Evolutionary conservation across 1,140 invertebrate species (phyloP), one percentile per base, ranked within the genome.

Genomic region (Zelostemma sp.): DNA sequence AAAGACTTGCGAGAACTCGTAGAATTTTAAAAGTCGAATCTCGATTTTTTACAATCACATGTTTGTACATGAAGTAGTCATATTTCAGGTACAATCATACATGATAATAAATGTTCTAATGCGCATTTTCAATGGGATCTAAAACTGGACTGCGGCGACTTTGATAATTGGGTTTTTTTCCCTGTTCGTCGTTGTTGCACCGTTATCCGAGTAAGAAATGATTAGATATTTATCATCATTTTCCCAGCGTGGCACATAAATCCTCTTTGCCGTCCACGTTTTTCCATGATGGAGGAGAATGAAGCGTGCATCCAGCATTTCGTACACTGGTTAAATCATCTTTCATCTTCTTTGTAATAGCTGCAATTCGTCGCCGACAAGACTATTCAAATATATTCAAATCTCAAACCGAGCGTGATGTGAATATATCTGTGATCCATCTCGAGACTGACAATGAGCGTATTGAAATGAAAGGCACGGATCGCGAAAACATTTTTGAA

Each of bases 341-440:
- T 14, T 38, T 38, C 12, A 38, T 11, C 35, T 38, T 5, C 35
- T 11, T n/a, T 14, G 35, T 38, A 38, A 38, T 38, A 38, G 12
- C 35, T 38, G 35, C 35, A 38, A 38, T 38, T 38, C 35, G 35
- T 38, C 3, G 35, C 35, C 35, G 35, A 38, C 35, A 38, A 38
- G 35, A 38, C 35, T 38, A 38, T 38, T 38, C 35, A 38, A 38
- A 38, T 38, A 38, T 38, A 38, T 38, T 38, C 35, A 38, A 38
- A 38, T 38, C 35, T n/a, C n/a, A 1, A 38, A 38, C 9, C 35
- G 12, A 38, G 35, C 35, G 35, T 38, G 35, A 38, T 38, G 35
- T 38, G 35, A 38, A 38, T 38, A 38, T n/a, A 38, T 38, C 35
- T 5, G 9, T 38, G 3, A 38, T 38, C 12, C 35, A 38, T 38